A percentile compares a stretch with the other conserved stretches of the same genome.
phyloP scores from a whole-genome alignment of 2,113 vertebrate genomes.

The Pachycephala philippinensis region DNA sequence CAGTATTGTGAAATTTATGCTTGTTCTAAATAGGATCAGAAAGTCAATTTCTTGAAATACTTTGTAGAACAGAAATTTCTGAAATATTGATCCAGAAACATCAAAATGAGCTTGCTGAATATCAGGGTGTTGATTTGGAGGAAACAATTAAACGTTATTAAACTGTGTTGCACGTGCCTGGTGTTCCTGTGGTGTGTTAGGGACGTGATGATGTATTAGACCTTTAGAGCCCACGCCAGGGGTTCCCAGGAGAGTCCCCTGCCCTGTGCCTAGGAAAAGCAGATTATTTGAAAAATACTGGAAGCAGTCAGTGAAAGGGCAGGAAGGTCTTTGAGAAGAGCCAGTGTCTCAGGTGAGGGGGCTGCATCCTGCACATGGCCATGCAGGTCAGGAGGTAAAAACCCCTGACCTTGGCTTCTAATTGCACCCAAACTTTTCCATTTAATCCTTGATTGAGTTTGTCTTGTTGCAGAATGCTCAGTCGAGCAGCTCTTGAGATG shows the following conservation, averaged over 20 bases:
- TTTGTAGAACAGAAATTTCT: neutral
- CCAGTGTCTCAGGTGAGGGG: neutral
- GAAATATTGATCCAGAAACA: neutral
- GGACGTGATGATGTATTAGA: neutral
- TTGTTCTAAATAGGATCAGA: neutral
- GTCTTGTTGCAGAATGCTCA: neutral
- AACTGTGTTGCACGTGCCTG: neutral
- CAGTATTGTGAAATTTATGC: neutral
- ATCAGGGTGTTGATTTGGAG: neutral
- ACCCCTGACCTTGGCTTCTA: neutral
- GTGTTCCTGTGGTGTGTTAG: accelerated
- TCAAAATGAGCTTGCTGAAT: neutral
- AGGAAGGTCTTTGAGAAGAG: neutral
- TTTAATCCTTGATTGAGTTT: neutral
- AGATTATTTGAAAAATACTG: neutral
- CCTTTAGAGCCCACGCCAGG: accelerated
- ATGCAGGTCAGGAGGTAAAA: neutral
- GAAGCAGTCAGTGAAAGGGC: neutral
- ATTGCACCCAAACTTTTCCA: neutral
- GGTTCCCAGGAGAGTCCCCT: neutral
- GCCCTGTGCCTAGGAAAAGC: neutral
- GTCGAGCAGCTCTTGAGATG: neutral
- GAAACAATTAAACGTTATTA: neutral
- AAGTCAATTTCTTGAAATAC: neutral
- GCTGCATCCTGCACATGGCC: accelerated